Evolutionary conservation across 2,113 vertebrate genomes (phyloP).

Genomic region (Edolisoma coerulescens): DNA sequence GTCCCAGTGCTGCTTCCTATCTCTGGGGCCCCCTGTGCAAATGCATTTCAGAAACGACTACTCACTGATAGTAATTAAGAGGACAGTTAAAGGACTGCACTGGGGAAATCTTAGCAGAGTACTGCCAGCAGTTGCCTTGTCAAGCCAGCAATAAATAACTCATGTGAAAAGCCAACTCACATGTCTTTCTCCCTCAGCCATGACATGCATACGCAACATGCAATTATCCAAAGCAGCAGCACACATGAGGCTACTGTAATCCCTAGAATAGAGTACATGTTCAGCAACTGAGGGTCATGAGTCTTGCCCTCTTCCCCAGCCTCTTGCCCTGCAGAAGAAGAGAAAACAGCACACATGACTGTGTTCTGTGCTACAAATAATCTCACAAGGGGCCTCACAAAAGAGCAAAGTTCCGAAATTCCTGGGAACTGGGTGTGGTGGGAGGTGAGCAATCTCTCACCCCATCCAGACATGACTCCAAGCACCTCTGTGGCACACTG

Average conservation of each 20-base stretch:
- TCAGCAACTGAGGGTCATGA: accelerated
- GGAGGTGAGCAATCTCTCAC: not conserved
- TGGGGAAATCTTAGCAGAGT: not conserved
- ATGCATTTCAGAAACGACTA: not conserved
- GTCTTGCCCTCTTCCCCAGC: not conserved
- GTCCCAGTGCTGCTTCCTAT: not conserved
- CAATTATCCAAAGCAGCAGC: not conserved
- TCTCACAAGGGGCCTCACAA: not conserved
- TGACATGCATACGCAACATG: not conserved
- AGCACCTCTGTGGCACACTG: not conserved
- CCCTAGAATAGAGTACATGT: not conserved
- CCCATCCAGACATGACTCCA: not conserved
- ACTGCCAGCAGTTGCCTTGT: not conserved
- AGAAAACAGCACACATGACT: not conserved
- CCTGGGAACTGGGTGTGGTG: not conserved
- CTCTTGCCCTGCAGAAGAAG: not conserved
- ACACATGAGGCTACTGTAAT: not conserved
- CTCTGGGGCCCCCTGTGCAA: not conserved
- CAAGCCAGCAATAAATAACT: not conserved
- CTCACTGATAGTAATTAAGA: not conserved
- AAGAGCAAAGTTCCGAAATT: not conserved
- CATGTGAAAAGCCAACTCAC: not conserved
- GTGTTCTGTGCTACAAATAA: not conserved
- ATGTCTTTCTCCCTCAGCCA: not conserved
- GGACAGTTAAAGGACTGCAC: not conserved